Conservation (phyloP, 1,140 invertebrate species). For the Tribolium madens region DNA sequence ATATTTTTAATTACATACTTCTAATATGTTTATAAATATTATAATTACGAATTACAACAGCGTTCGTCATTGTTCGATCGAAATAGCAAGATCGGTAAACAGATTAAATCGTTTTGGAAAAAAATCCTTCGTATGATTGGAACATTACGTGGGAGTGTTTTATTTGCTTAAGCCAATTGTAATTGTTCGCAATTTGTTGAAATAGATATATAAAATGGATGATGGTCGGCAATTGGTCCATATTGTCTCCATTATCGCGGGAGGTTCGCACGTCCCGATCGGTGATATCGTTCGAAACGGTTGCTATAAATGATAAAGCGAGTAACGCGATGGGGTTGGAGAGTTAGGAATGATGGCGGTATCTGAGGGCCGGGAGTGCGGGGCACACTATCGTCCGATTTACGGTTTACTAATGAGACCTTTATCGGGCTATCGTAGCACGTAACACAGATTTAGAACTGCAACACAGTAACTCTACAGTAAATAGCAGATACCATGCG, state of each 20-base stretch:
- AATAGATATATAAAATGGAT: constrained; percentile 20
- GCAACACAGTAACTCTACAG: constrained; percentile 60
- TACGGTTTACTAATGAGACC: constrained; percentile 65
- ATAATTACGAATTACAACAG: constrained; percentile 33
- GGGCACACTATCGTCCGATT: constrained; percentile 62
- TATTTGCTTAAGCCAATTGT: not conserved
- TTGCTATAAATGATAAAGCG: constrained; percentile 36
- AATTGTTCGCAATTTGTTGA: constrained; percentile 28
- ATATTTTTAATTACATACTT: constrained; percentile 25
- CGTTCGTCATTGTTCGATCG: constrained; percentile 17
- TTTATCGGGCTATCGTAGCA: constrained; percentile 64
- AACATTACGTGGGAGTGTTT: constrained; percentile 1
- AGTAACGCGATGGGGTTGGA: constrained; percentile 40
- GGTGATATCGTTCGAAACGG: constrained; percentile 27
- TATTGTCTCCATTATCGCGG: constrained; percentile 34
- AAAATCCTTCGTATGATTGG: not conserved
- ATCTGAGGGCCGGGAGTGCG: constrained; percentile 60
- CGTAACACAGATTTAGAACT: constrained; percentile 64
- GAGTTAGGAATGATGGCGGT: constrained; percentile 53
- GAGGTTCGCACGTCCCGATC: constrained; percentile 34
- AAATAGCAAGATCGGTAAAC: too few relatives aligned
- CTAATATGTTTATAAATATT: constrained; percentile 37
- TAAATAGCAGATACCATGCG: constrained; percentile 57
- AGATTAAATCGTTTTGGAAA: constrained; percentile 4
- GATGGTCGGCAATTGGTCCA: constrained; percentile 33